Conservation (phyloP, 1,140 invertebrate genomes). For the Apis dorsata region DNA sequence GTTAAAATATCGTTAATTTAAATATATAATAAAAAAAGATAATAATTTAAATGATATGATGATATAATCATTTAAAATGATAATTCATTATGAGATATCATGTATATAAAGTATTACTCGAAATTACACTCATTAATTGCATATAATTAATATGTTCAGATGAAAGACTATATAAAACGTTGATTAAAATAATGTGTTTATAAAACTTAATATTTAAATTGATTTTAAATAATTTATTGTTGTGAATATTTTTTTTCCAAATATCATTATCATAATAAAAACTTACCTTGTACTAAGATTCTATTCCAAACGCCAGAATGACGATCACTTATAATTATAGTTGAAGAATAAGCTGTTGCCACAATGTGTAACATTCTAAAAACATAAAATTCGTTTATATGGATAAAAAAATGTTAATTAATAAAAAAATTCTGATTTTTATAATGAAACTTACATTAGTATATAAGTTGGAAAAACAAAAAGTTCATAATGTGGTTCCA, state of each 20-base stretch:
- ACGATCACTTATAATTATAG: slow-evolving; percentile 90
- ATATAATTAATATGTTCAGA: too few species aligned
- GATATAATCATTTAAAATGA: too few species aligned
- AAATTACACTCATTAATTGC: too few species aligned
- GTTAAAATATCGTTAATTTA: too few species aligned
- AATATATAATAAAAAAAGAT: too few species aligned
- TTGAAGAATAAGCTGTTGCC: slow-evolving; percentile 88
- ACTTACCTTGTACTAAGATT: slow-evolving; percentile 86
- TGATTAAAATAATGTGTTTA: too few species aligned
- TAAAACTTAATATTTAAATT: too few species aligned
- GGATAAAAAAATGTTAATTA: background rate
- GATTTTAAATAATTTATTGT: too few species aligned
- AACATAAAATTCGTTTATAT: background rate
- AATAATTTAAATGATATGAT: too few species aligned
- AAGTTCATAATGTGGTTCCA: slow-evolving; percentile 83
- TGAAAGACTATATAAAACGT: too few species aligned
- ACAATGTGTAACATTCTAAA: slow-evolving; percentile 89
- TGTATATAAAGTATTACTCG: too few species aligned
- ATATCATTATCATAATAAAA: background rate
- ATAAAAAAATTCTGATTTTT: background rate
- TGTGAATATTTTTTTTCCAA: background rate
- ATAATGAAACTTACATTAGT: slow-evolving; percentile 81
- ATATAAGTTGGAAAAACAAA: slow-evolving; percentile 91
- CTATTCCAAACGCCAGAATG: slow-evolving; percentile 89
- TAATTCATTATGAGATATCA: too few species aligned